A percentile compares a stretch with the other conserved stretches of the same genome.
Conservation (phyloP, 2,113 vertebrate genomes). For the Campylomormyrus tamandua region DNA sequence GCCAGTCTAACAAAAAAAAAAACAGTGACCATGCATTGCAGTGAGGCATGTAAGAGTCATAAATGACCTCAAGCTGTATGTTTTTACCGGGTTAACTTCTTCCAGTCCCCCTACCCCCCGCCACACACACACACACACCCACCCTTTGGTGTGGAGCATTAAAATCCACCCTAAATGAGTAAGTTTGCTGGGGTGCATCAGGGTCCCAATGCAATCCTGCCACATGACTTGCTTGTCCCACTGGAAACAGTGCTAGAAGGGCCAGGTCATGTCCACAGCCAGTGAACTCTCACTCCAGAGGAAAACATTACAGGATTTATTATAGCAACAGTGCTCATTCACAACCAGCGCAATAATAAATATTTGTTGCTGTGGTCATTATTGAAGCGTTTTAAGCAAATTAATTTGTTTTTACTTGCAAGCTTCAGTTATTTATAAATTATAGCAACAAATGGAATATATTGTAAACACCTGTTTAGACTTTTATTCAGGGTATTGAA, state of each 20-base stretch:
- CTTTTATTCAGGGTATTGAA: background rate
- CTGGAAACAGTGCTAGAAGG: background rate
- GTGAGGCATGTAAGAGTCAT: constrained; percentile 4
- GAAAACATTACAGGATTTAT: constrained; percentile 20
- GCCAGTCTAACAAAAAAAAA: background rate
- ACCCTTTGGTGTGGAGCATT: background rate
- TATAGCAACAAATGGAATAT: background rate
- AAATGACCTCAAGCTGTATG: background rate
- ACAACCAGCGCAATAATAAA: background rate
- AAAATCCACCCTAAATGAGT: background rate
- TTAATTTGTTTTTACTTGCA: background rate
- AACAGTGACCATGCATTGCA: background rate
- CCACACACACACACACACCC: constrained; percentile 29
- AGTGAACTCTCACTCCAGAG: background rate
- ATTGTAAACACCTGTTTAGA: background rate
- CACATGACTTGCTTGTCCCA: background rate
- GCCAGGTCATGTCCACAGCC: background rate
- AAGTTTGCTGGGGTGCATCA: background rate
- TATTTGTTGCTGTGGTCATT: background rate
- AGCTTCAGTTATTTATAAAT: background rate
- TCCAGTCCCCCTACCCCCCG: background rate
- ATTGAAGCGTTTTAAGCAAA: background rate
- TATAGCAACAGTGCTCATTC: background rate
- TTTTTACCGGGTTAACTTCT: background rate
- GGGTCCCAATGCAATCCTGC: background rate